Conservation (phyloP, 2,113 vertebrate genomes). For the Lophura nycthemera region DNA sequence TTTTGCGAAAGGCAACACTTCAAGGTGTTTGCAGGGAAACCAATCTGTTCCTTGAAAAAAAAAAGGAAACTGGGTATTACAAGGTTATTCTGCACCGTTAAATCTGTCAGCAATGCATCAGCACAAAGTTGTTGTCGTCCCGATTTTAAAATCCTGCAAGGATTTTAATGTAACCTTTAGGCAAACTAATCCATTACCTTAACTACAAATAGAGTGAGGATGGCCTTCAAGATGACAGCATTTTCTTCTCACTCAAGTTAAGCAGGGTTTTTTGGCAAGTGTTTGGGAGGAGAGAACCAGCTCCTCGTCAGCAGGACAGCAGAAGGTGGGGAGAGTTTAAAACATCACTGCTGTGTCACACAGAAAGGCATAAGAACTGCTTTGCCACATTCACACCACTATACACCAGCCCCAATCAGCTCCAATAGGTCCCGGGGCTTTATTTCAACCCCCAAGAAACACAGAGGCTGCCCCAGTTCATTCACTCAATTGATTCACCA, state of each 20-base stretch:
- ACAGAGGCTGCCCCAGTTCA: not conserved
- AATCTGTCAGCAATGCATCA: not conserved
- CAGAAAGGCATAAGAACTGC: not conserved
- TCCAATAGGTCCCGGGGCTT: not conserved
- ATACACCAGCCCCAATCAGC: not conserved
- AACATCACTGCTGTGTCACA: not conserved
- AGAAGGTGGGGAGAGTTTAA: not conserved
- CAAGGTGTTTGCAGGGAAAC: slow-evolving; percentile 3
- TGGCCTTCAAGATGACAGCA: not conserved
- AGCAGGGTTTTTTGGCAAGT: not conserved
- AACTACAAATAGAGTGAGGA: not conserved
- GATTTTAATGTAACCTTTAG: slow-evolving; percentile 1
- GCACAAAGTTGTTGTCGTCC: not conserved
- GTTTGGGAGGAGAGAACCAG: not conserved
- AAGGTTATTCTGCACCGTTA: not conserved
- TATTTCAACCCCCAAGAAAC: not conserved
- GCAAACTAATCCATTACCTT: not conserved
- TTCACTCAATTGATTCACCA: slow-evolving; percentile 55
- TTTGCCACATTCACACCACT: not conserved
- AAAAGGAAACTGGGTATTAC: rapidly evolving
- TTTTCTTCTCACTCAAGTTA: not conserved
- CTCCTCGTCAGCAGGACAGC: not conserved
- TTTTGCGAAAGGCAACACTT: slow-evolving; percentile 53
- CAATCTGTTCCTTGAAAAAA: slow-evolving; percentile 19
- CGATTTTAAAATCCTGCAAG: not conserved